Conservation (phyloP, 1,140 invertebrate species). For the Triops cancriformis region DNA sequence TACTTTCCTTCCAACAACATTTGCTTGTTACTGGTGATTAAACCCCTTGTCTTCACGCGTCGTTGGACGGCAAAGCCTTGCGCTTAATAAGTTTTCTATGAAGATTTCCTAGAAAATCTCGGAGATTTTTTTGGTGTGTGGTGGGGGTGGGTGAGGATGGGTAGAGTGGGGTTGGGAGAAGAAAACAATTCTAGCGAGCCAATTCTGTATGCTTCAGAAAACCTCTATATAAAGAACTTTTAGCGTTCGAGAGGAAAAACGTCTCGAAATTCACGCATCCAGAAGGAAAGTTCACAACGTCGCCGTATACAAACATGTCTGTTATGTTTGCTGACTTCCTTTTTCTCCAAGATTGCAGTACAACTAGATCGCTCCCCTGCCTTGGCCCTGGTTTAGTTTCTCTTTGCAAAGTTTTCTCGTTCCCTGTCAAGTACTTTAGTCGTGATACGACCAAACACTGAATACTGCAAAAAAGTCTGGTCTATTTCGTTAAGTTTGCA, state of each 20-base stretch:
- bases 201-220: background rate
- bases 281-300: background rate
- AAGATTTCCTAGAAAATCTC: background rate
- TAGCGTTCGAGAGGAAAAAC: background rate
- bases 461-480: no score
- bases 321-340: background rate
- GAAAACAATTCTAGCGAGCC: background rate
- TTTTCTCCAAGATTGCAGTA: background rate
- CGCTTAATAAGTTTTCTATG: background rate
- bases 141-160: background rate
- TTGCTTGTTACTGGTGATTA: constrained; percentile 7
- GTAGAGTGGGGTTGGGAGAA: background rate
- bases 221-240: background rate
- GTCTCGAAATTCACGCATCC: background rate
- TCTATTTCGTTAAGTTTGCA: no score
- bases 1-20: background rate
- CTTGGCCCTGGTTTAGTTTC: background rate
- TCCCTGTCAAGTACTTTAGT: background rate
- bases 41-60: constrained; percentile 1
- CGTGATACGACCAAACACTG: no score
- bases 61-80: background rate
- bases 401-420: background rate
- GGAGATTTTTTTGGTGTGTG: no score
- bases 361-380: background rate
- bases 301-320: background rate